Conservation (phyloP, 2,113 vertebrate species). For the Saccopteryx bilineata region DNA sequence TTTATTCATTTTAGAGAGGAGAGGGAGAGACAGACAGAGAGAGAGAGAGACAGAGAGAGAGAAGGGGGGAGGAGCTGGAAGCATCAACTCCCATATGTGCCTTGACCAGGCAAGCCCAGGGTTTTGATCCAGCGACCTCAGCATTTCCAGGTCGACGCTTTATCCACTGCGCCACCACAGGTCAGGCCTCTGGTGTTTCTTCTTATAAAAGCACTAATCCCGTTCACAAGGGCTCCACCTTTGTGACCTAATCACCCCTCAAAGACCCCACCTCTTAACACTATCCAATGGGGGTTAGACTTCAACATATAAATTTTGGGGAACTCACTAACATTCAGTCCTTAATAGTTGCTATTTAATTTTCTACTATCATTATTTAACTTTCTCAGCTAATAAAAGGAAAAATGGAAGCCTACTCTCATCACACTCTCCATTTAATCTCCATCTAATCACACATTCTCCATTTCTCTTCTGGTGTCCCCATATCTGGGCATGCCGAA, state of each 20-base stretch:
- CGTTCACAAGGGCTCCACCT: background rate
- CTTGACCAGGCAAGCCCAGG: no score
- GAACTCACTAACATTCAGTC: background rate
- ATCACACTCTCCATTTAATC: background rate
- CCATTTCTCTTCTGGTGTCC: background rate
- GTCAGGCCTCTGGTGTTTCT: background rate
- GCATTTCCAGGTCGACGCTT: no score
- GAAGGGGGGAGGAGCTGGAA: no score
- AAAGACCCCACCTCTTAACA: background rate
- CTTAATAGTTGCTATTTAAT: background rate
- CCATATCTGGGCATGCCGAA: background rate
- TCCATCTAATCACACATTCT: background rate
- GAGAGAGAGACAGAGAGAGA: no score
- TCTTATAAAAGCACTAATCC: background rate
- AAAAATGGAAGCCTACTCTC: background rate
- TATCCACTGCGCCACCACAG: no score
- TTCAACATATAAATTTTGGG: background rate
- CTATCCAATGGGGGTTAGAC: background rate
- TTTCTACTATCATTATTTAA: background rate
- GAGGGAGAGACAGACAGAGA: no score
- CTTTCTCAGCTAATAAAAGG: background rate
- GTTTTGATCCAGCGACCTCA: no score
- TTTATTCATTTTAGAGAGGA: no score
- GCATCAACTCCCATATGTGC: no score
- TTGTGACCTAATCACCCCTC: background rate